phyloP scores from a whole-genome alignment of 2,113 vertebrate species.

The Phycodurus eques region DNA sequence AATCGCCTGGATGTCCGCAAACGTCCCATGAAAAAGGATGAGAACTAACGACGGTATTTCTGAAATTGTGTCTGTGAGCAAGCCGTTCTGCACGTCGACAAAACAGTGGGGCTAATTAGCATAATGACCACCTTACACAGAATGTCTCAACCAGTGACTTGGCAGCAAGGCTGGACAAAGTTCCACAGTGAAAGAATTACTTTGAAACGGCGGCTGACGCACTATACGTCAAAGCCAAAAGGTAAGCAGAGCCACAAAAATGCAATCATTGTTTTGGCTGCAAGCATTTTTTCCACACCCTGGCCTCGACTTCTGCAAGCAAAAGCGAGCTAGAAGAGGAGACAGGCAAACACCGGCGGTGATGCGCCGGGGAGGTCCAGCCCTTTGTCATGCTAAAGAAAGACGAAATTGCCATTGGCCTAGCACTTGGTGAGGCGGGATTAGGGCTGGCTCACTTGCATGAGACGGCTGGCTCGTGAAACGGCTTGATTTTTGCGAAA shows the following conservation, averaged over 20 bases:
- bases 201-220: neutral
- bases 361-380: neutral
- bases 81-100: too few relatives aligned
- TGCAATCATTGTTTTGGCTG: neutral
- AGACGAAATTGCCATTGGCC: neutral
- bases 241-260: neutral
- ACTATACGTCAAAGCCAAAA: neutral
- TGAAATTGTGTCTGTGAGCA: too few relatives aligned
- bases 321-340: neutral
- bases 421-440: neutral
- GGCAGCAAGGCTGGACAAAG: neutral
- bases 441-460: neutral
- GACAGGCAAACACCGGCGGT: neutral
- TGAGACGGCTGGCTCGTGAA: neutral
- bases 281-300: constrained; percentile 1
- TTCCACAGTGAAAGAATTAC: neutral
- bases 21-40: too few relatives aligned
- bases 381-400: neutral
- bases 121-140: neutral
- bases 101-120: neutral
- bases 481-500: too few relatives aligned
- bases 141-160: neutral
- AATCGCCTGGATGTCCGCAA: neutral
- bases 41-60: too few relatives aligned
- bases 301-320: neutral